These are phyloP conservation scores for Indicator indicator DNA, from an alignment of 2,113 vertebrate genomes.

Conservation along the genomic window DNA sequence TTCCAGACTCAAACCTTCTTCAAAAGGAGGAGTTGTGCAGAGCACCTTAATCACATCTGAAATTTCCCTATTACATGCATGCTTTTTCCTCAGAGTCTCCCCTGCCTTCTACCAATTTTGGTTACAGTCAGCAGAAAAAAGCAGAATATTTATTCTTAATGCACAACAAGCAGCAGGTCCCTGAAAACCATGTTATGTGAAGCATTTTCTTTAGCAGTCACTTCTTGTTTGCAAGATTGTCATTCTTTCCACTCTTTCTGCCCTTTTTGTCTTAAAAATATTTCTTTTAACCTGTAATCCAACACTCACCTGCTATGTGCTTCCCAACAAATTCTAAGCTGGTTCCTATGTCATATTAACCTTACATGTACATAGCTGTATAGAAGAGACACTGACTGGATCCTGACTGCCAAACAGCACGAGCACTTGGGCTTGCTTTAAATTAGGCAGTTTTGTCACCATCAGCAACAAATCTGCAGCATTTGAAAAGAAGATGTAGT, in stretches of 20 bases:
- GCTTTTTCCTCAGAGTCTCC: background rate
- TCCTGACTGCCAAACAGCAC: background rate
- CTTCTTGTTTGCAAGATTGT: background rate
- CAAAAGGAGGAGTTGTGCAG: background rate
- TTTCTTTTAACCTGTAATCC: background rate
- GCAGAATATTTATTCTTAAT: background rate
- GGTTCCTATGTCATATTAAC: background rate
- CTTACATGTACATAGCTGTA: background rate
- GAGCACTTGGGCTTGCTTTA: background rate
- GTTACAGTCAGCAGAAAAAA: background rate
- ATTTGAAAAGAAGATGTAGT: background rate
- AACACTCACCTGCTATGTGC: background rate
- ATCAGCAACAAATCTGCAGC: background rate
- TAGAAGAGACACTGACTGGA: background rate
- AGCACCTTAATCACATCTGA: background rate
- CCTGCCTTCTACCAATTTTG: background rate
- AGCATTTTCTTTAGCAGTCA: background rate
- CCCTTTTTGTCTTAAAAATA: background rate
- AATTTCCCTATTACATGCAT: background rate
- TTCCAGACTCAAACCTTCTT: background rate
- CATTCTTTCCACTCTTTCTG: background rate
- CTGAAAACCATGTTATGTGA: background rate
- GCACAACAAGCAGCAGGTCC: background rate
- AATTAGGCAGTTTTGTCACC: background rate
- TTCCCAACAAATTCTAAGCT: background rate